These are phyloP conservation scores for Notamacropus eugenii DNA, from an alignment of 2,797 vertebrate genomes.

Conservation along the genomic window DNA sequence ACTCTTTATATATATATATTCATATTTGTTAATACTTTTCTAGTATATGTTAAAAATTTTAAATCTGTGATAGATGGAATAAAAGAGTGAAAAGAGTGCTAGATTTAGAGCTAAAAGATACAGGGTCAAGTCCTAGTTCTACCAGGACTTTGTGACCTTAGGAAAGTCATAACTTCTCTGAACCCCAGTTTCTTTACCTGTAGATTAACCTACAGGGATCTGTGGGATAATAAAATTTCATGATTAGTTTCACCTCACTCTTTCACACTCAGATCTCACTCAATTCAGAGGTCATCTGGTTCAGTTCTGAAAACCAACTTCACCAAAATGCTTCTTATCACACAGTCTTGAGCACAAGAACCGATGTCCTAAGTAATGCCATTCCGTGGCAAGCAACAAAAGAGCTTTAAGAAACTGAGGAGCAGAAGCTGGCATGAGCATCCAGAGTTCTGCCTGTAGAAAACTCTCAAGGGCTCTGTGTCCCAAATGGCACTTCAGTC, in stretches of 20 bases:
- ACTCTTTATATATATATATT: neutral
- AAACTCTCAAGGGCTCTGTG: neutral
- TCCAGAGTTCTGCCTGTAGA: slow-evolving; percentile 46
- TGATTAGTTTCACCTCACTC: neutral
- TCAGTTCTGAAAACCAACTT: slow-evolving; percentile 71
- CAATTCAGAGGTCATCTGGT: slow-evolving; percentile 59
- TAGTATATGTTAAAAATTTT: neutral
- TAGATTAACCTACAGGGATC: neutral
- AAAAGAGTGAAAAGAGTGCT: neutral
- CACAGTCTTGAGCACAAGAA: slow-evolving; percentile 72
- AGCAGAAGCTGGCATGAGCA: slow-evolving; percentile 61
- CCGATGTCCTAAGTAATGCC: neutral
- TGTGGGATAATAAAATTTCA: neutral
- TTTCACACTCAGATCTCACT: neutral
- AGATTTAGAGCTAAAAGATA: neutral
- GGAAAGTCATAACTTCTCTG: neutral
- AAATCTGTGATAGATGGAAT: neutral
- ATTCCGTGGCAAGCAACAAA: no score
- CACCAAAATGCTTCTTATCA: slow-evolving; percentile 65
- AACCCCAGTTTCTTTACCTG: neutral
- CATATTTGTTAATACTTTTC: neutral
- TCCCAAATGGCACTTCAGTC: neutral
- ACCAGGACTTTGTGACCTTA: neutral
- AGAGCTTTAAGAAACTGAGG: slow-evolving; percentile 59
- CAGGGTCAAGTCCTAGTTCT: neutral